Percentiles rank a stretch among this genome's conserved stretches.
These are phyloP conservation scores for Charadrius vociferus DNA, from an alignment of 2,113 vertebrate species.

Conservation along the genomic window DNA sequence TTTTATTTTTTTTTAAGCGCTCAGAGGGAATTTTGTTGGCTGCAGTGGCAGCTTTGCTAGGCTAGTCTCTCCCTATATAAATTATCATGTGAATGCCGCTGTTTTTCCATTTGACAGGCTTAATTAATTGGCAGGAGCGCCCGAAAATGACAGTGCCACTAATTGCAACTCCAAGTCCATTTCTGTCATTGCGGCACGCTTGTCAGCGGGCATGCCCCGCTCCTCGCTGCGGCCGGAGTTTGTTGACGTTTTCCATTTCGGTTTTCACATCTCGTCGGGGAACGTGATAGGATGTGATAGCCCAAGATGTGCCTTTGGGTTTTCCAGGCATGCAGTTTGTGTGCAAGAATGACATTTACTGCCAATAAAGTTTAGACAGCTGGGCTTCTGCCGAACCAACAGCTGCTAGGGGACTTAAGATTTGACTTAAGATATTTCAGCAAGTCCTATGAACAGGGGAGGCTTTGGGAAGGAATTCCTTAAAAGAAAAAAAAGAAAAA, in stretches of 20 bases:
- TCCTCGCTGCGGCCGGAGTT: not conserved
- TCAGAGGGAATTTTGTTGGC: slow-evolving; percentile 69
- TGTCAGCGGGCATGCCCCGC: slow-evolving; percentile 73
- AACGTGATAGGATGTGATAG: slow-evolving; percentile 43
- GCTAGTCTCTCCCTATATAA: slow-evolving; percentile 83
- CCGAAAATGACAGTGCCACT: slow-evolving; percentile 87
- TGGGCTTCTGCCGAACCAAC: slow-evolving; percentile 42
- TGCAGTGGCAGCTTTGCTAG: slow-evolving; percentile 28
- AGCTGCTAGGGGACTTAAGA: slow-evolving; percentile 47
- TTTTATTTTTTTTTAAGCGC: slow-evolving; percentile 23
- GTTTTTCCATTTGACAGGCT: slow-evolving; percentile 85
- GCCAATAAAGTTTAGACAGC: slow-evolving; percentile 66
- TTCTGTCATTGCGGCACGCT: slow-evolving; percentile 76
- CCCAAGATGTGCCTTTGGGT: slow-evolving; percentile 54
- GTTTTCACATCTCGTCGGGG: slow-evolving; percentile 54
- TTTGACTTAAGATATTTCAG: slow-evolving; percentile 20
- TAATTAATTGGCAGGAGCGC: slow-evolving; percentile 88
- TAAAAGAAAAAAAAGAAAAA: not conserved
- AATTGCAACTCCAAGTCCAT: slow-evolving; percentile 88
- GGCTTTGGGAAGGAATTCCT: not conserved
- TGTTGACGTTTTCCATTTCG: slow-evolving; percentile 62
- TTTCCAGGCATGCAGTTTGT: not conserved
- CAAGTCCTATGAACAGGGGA: not conserved
- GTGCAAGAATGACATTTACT: slow-evolving; percentile 61
- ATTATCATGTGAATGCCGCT: slow-evolving; percentile 83